Evolutionary conservation across 1,140 invertebrate species (phyloP), one percentile per base, ranked within the genome.

Genomic region (Hermetia illucens): DNA sequence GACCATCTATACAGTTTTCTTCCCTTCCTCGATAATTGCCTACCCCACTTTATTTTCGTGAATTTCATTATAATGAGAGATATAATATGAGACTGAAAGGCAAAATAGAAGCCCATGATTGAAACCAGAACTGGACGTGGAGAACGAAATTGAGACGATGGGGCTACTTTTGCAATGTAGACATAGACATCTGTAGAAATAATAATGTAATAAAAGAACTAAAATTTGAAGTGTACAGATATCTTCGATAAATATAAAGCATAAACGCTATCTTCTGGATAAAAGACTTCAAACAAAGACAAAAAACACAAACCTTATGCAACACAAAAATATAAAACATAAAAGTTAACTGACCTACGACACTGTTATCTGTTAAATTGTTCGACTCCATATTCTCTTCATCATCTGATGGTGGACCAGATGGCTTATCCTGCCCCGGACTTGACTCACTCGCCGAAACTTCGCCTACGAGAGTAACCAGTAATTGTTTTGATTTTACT

Each of bases 391-490:
- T 62, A 42, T 67, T 61, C 43, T 63, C 55, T 43, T 76, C 71
- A 43, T 72, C 72, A 59, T 79, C 77, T 36, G 53, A 58, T 44
- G 46, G 51, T 36, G 55, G 52, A 45, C 80, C 69, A 44, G 71
- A 69, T 60, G 81, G 79, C 55, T 83, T 79, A 63, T 83, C 79
- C 54, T 80, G 74, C 57, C 78, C 67, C 46, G 80, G 79, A 64
- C 75, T 75, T 54, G 67, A 67, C 52, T 68, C 67, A 49, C 62
- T 68, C 53, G 71, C 70, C 53, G 57, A 59, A 53, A 75, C 72
- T 67, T 77, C 75, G 74, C 75, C 75, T 78, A 68, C 44, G 60
- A 36, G 43, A 36, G 38, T 38, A 43, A 34, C 42, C 36, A 39
- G 40, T n/a, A n/a, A n/a, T 38, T 35, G 38, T 40, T n/a, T 40